These are phyloP conservation scores for Drosophila pachea DNA, from an alignment of 1,140 invertebrate species.

Conservation along the genomic window DNA sequence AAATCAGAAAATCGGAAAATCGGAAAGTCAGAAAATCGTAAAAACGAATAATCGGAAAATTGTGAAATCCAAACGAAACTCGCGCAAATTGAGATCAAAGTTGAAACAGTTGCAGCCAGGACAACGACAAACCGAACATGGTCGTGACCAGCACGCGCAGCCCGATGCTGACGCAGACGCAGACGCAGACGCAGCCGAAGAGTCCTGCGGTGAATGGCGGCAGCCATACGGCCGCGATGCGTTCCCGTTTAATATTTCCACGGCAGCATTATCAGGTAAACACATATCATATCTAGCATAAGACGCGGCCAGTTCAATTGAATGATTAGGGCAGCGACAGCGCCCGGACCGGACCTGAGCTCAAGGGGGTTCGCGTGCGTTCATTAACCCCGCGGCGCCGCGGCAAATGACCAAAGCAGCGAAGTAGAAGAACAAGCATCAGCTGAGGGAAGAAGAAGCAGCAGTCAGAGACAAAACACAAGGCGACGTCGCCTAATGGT, in stretches of 20 bases:
- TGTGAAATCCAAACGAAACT: constrained; percentile 1
- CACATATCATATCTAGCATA: neutral
- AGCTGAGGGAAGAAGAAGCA: too few relatives aligned
- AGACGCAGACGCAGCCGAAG: constrained; percentile 45
- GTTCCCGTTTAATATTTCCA: constrained; percentile 70
- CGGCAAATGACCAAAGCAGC: constrained; percentile 41
- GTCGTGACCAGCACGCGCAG: constrained; percentile 69
- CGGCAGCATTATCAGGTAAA: constrained; percentile 76
- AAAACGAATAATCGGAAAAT: neutral
- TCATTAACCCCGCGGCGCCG: constrained; percentile 68
- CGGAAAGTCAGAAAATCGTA: neutral
- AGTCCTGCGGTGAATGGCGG: constrained; percentile 48
- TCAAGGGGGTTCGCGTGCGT: constrained; percentile 32
- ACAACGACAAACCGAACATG: constrained; percentile 32
- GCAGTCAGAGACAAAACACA: too few relatives aligned
- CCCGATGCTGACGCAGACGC: constrained; percentile 57
- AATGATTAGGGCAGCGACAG: constrained; percentile 10
- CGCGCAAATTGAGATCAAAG: constrained; percentile 4
- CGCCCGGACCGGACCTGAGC: too few relatives aligned
- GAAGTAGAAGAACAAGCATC: too few relatives aligned
- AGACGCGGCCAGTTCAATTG: neutral
- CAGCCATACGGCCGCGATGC: constrained; percentile 52
- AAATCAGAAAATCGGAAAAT: neutral
- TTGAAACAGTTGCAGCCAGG: constrained; percentile 7
- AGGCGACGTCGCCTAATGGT: constrained; percentile 40